phyloP scores from a whole-genome alignment of 2,113 vertebrate genomes.

The Syngnathus floridae region DNA sequence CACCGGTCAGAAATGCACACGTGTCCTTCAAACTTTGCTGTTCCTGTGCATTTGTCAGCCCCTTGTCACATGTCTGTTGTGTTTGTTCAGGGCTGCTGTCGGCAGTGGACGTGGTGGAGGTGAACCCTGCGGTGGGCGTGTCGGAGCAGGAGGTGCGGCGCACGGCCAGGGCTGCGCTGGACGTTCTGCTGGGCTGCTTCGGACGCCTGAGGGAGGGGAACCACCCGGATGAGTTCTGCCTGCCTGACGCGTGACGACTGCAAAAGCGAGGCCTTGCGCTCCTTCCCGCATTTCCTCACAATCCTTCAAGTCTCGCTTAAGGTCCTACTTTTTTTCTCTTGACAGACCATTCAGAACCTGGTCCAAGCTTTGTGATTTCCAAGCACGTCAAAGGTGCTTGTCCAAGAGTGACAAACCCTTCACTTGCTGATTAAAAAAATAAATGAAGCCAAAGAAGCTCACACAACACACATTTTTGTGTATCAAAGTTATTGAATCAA shows the following conservation, averaged over 20 bases:
- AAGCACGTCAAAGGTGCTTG: neutral
- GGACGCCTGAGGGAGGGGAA: constrained; percentile 60
- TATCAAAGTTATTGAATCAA: too few species aligned
- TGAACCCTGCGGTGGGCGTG: constrained; percentile 61
- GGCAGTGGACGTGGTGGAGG: constrained; percentile 71
- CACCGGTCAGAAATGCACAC: constrained; percentile 55
- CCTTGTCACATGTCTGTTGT: too few species aligned
- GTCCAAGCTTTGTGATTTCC: neutral
- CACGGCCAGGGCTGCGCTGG: constrained; percentile 56
- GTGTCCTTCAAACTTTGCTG: neutral
- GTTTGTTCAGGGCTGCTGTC: constrained; percentile 63
- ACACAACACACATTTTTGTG: too few species aligned
- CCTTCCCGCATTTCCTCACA: neutral
- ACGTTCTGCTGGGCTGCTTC: constrained; percentile 65
- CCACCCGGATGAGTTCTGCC: constrained; percentile 34
- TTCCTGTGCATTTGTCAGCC: too few species aligned
- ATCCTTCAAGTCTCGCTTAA: neutral
- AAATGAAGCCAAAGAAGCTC: neutral
- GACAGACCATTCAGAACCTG: neutral
- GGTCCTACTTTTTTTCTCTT: neutral
- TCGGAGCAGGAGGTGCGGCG: constrained; percentile 43
- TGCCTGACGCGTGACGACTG: constrained; percentile 14
- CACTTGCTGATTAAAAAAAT: neutral
- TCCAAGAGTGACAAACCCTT: neutral
- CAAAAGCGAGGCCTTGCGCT: too few species aligned